Evolutionary conservation across 1,140 invertebrate genomes (phyloP).

Genomic region (Oryctes rhinoceros): DNA sequence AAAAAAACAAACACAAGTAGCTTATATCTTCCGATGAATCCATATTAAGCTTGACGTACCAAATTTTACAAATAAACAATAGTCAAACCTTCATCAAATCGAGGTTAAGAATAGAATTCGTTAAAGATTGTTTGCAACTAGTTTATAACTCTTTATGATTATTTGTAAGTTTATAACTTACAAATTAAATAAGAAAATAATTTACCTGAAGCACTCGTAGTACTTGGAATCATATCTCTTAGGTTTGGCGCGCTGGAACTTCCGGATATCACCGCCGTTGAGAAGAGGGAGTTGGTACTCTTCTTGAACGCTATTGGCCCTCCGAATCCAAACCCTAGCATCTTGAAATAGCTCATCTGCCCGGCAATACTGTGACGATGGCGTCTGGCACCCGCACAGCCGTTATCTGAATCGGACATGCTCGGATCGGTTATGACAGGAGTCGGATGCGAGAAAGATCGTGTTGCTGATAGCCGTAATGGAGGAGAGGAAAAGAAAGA

Average conservation of each 20-base stretch:
- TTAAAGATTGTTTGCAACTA: too few relatives aligned
- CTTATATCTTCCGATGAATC: too few relatives aligned
- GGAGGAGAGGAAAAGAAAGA: constrained; percentile 58
- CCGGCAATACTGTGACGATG: constrained; percentile 93
- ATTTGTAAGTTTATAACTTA: too few relatives aligned
- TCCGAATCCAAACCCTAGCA: constrained; percentile 75
- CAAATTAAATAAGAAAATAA: not conserved
- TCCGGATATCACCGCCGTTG: constrained; percentile 92
- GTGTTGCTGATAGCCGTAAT: constrained; percentile 43
- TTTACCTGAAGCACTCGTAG: constrained; percentile 77
- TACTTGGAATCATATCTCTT: constrained; percentile 81
- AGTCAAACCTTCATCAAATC: too few relatives aligned
- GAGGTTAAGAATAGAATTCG: too few relatives aligned
- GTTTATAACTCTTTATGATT: too few relatives aligned
- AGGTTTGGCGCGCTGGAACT: constrained; percentile 90
- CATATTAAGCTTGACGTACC: too few relatives aligned
- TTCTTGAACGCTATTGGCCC: constrained; percentile 69
- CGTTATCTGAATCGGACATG: constrained; percentile 58
- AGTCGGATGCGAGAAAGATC: constrained; percentile 57
- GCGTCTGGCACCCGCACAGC: constrained; percentile 67
- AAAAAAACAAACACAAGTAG: too few relatives aligned
- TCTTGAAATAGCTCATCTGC: constrained; percentile 91
- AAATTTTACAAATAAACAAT: too few relatives aligned
- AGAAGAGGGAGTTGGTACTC: constrained; percentile 83
- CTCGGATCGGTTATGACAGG: constrained; percentile 55